Percentiles rank a stretch among this genome's conserved stretches.
Conservation (phyloP, 2,113 vertebrate genomes). For the Proteles cristata region DNA sequence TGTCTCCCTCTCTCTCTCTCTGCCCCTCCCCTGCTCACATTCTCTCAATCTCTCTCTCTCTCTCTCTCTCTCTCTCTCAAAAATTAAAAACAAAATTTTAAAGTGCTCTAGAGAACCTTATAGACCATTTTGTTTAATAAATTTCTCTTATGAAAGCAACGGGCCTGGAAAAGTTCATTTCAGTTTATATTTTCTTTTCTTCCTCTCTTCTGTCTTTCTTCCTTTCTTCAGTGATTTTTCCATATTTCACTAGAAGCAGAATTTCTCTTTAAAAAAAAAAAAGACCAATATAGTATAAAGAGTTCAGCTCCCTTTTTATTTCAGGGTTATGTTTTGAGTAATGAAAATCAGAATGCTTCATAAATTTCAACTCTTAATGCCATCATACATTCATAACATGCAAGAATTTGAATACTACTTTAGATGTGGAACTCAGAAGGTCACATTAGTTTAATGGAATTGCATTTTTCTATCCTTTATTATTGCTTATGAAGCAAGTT, state of each 20-base stretch:
- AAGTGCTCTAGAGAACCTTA: not conserved
- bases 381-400: slow-evolving; percentile 21
- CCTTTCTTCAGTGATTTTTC: not conserved
- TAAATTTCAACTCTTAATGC: slow-evolving; percentile 57
- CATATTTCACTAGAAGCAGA: slow-evolving; percentile 31
- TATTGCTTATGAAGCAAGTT: slow-evolving; percentile 48
- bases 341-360: slow-evolving; percentile 60
- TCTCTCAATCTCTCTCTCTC: no score
- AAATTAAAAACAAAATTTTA: no score
- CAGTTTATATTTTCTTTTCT: not conserved
- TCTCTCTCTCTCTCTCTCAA: no score
- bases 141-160: not conserved
- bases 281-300: not conserved
- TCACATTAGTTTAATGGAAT: slow-evolving; percentile 64
- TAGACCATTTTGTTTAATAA: not conserved
- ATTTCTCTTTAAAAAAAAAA: not conserved
- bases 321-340: slow-evolving; percentile 66
- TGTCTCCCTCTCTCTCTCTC: no score
- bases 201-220: not conserved
- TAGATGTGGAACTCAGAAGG: slow-evolving; percentile 55
- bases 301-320: slow-evolving; percentile 61
- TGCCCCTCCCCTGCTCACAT: no score
- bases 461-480: slow-evolving; percentile 66
- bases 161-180: not conserved
- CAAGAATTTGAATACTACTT: slow-evolving; percentile 64